Base-by-base conservation (phyloP, 2,888 invertebrate genomes). In the Pseudococcus viburni region DNA sequence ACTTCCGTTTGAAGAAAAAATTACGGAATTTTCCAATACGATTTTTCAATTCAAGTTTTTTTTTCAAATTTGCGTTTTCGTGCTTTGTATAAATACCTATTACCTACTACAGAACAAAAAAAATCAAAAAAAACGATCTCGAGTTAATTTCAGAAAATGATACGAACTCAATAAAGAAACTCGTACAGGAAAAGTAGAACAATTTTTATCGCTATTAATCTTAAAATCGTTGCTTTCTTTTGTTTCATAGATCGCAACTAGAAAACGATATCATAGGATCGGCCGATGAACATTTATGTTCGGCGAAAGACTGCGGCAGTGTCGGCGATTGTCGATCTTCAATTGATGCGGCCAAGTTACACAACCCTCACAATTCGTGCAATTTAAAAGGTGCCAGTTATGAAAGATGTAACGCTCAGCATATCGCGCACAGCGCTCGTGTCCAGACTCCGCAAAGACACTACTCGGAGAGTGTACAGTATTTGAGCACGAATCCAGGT, bases 341-440 rank as follows among this genome's bases (percentile, higher is more conserved):
- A 87, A 95, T 95, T 91, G 96, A 96, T 91, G 96, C 96, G 2
- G 92, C 96, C 9, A 96, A 96, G 92, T 96, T 95, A 95, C 94
- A 95, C 91, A 89, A 89, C 26, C 89, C 89, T 22, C 84, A 83
- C 46, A 83, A 46, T 46, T 46, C 42, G 19, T 83, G 80, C 80
- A 33, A 19, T n/a, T 3, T 46, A 42, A 83, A 83, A 83, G 33
- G 46, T 46, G 46, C 22, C 39, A 83, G 33, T 83, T 83, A 42
- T 33, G 80, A 83, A 19, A 39, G 46, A 17, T 83, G 80, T 51
- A 89, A 88, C 46, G 88, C 91, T 89, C 92, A 92, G 90, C 95
- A 95, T 91, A 95, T 96, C 90, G 96, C 94, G 77, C 96, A 96
- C 91, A 96, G 96, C 90, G 94, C 96, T 51, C 93, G 95, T 89